phyloP scores from a whole-genome alignment of 1,140 invertebrate genomes.

The Atta texana region DNA sequence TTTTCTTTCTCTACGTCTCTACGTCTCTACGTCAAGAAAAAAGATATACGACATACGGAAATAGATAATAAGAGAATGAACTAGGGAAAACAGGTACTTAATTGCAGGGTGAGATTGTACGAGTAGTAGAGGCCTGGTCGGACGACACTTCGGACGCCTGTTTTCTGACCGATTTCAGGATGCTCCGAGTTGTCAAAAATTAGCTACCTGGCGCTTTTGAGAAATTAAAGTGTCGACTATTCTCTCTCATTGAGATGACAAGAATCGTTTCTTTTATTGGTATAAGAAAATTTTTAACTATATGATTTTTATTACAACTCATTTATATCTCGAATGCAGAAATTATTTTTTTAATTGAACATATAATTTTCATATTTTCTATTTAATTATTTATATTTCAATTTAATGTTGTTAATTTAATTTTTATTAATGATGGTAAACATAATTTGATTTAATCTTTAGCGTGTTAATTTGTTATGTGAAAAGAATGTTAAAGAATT shows the following conservation, averaged over 20 bases:
- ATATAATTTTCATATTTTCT: background rate
- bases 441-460: background rate
- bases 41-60: slow-evolving; percentile 24
- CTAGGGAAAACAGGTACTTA: slow-evolving; percentile 31
- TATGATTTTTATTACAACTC: background rate
- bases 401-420: background rate
- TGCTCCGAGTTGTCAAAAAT: slow-evolving; percentile 16
- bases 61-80: background rate
- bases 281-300: background rate
- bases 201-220: slow-evolving; percentile 5
- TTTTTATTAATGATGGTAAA: background rate
- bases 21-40: background rate
- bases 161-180: slow-evolving; percentile 1
- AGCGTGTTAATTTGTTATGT: background rate
- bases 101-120: slow-evolving; percentile 51
- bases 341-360: background rate
- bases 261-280: background rate
- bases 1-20: no score
- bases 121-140: background rate
- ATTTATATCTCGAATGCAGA: background rate
- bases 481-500: background rate
- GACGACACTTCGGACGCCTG: slow-evolving; percentile 40
- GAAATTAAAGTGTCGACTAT: slow-evolving; percentile 30
- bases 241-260: background rate
- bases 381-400: no score